Evolutionary conservation across 2,888 invertebrate genomes (phyloP).

Genomic region (Scaptomyza cyrtandrae): DNA sequence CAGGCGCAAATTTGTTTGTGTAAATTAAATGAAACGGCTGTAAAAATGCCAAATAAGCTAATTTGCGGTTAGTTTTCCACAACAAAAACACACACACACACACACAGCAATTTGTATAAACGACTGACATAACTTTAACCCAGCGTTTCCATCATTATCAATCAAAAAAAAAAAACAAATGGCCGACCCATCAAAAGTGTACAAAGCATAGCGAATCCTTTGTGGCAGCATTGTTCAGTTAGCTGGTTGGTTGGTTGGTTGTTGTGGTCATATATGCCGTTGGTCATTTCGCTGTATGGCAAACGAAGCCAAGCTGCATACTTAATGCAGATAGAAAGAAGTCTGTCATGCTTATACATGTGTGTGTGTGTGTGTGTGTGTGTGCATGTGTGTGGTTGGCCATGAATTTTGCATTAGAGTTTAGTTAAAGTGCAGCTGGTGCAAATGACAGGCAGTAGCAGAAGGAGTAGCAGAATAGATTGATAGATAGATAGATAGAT

Average conservation of each 20-base stretch:
- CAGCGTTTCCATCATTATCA: conserved; percentile 60
- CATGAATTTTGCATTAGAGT: conserved; percentile 79
- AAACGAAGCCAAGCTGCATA: conserved; percentile 54
- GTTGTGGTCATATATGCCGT: conserved; percentile 48
- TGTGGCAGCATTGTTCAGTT: conserved; percentile 7
- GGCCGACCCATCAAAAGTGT: conserved; percentile 53
- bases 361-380: conserved; percentile 60
- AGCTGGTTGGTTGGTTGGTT: conserved; percentile 27
- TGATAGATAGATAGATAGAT: background rate
- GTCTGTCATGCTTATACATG: conserved; percentile 46
- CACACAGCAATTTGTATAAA: conserved; percentile 12
- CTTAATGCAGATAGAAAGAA: conserved; percentile 63
- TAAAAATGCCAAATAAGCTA: conserved; percentile 81
- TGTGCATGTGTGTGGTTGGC: conserved; percentile 51
- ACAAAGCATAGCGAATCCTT: conserved; percentile 40
- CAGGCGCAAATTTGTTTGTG: conserved; percentile 81
- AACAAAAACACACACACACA: background rate
- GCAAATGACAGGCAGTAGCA: conserved; percentile 40
- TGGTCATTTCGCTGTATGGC: conserved; percentile 54
- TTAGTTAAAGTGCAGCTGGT: conserved; percentile 80
- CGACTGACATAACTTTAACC: conserved; percentile 39
- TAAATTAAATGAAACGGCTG: conserved; percentile 80
- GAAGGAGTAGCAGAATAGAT: conserved; percentile 1
- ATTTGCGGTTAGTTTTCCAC: conserved; percentile 75
- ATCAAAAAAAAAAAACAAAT: conserved; percentile 68